Percentiles rank a stretch among this genome's conserved stretches.
These are phyloP conservation scores for human (Homo sapiens) DNA, from an alignment of 2,113 vertebrate genomes.

Conservation along the genomic window DNA sequence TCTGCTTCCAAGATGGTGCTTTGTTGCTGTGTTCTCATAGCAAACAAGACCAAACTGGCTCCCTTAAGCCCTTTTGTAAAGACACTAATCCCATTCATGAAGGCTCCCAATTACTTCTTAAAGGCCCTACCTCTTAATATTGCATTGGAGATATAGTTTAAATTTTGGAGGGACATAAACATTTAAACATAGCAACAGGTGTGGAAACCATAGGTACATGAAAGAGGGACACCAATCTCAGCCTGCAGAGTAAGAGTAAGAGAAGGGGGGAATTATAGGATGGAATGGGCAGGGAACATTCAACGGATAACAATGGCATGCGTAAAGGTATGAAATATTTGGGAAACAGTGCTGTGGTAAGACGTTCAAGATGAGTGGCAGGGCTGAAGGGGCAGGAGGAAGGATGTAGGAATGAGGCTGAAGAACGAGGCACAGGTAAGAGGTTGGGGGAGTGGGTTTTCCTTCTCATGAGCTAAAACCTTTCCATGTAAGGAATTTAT, in stretches of 20 bases:
- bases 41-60: not conserved
- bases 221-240: not conserved
- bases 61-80: not conserved
- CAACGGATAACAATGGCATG: fast-evolving
- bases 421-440: not conserved
- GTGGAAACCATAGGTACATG: not conserved
- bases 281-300: not conserved
- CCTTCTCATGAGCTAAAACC: not conserved
- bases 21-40: not conserved
- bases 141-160: not conserved
- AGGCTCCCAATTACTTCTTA: not conserved
- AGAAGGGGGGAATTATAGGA: not conserved
- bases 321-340: not conserved
- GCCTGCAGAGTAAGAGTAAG: not conserved
- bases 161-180: not conserved
- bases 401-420: not conserved
- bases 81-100: not conserved
- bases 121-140: not conserved
- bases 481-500: not conserved
- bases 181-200: not conserved
- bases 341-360: not conserved
- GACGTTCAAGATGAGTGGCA: not conserved
- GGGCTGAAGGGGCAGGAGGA: not conserved
- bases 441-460: not conserved
- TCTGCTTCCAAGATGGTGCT: not conserved